These are phyloP conservation scores for Atherinosoma microstoma DNA, from an alignment of 2,797 vertebrate species.

Conservation along the genomic window DNA sequence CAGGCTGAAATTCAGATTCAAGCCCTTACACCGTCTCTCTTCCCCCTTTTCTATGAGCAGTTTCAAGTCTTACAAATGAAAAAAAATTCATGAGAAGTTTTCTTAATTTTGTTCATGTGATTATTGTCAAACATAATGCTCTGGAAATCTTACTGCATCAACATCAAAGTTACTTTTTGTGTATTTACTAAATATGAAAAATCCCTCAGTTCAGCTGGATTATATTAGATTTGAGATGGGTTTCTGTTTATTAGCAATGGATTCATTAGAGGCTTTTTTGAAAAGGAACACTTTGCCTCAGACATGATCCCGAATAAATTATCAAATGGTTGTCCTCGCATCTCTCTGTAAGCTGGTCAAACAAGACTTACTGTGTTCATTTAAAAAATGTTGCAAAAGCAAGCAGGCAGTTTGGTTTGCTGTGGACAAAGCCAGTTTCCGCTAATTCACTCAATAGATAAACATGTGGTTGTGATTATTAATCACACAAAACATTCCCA, in stretches of 20 bases:
- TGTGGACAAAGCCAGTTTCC: too few species aligned
- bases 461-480: too few species aligned
- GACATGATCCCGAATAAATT: background rate
- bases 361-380: too few species aligned
- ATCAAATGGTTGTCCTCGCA: background rate
- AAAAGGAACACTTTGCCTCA: background rate
- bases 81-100: background rate
- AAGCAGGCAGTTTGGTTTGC: too few species aligned
- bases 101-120: background rate
- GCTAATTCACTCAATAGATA: too few species aligned
- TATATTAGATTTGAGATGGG: background rate
- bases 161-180: background rate
- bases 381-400: too few species aligned
- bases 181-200: background rate
- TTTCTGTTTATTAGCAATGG: background rate
- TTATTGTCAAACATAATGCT: background rate
- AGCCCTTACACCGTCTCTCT: background rate
- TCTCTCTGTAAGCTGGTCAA: too few species aligned
- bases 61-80: constrained; percentile 14
- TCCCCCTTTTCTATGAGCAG: background rate
- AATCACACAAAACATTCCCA: too few species aligned
- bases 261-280: background rate
- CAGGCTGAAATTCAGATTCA: constrained; percentile 11
- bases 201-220: background rate
- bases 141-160: background rate